These are phyloP conservation scores for Sebastiscus tertius DNA, from an alignment of 2,797 vertebrate species.

Conservation along the genomic window DNA sequence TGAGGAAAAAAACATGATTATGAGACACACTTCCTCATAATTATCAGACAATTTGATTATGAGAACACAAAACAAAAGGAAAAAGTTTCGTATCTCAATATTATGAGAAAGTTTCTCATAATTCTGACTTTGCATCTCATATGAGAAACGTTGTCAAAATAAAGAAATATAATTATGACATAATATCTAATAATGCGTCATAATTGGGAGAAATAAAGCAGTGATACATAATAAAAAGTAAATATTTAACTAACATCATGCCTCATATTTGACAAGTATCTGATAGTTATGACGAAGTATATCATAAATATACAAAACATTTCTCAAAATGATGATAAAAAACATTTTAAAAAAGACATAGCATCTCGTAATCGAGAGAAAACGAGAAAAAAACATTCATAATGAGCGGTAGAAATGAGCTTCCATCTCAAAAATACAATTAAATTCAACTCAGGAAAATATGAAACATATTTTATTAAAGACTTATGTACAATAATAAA, in stretches of 20 bases:
- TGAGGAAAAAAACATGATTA: not conserved
- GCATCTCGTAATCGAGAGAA: no score
- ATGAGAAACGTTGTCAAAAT: not conserved
- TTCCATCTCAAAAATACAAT: not conserved
- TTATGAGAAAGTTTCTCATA: not conserved
- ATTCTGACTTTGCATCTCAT: not conserved
- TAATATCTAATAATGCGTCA: not conserved
- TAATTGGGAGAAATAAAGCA: not conserved
- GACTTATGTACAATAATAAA: slow-evolving; percentile 38
- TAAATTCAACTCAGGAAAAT: slow-evolving; percentile 26
- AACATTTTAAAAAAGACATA: not conserved
- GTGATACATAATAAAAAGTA: not conserved
- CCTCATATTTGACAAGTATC: not conserved
- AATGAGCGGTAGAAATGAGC: not conserved
- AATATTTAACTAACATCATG: not conserved
- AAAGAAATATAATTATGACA: not conserved
- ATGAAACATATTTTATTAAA: slow-evolving; percentile 57
- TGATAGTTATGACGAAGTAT: not conserved
- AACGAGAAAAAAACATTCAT: not conserved
- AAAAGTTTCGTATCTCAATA: not conserved
- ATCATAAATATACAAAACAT: not conserved
- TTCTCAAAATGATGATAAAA: not conserved
- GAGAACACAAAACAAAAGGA: not conserved
- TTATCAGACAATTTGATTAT: not conserved
- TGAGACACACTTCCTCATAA: not conserved